phyloP scores from a whole-genome alignment of 2,113 vertebrate genomes.

The Sinocyclocheilus grahami region DNA sequence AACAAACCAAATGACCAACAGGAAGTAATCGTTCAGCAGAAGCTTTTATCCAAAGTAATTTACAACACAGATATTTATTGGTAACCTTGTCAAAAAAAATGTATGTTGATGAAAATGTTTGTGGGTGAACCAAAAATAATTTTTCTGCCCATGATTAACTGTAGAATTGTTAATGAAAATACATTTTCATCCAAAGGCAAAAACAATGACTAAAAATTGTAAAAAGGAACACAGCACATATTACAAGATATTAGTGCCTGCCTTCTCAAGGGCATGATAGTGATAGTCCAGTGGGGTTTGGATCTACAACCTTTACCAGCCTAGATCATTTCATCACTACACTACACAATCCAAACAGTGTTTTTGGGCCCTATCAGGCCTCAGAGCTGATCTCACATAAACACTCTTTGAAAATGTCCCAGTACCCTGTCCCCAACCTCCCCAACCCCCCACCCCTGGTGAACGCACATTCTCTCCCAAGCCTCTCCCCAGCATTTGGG shows the following conservation, averaged over 20 bases:
- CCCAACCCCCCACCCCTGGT: constrained; percentile 53
- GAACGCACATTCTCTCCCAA: constrained; percentile 78
- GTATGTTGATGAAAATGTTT: neutral
- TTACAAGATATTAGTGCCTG: no score
- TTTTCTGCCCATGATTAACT: neutral
- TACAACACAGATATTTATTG: neutral
- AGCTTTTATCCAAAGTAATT: neutral
- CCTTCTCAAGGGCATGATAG: no score
- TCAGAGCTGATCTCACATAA: no score
- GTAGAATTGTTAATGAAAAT: no score
- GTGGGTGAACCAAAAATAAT: neutral
- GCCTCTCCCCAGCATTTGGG: constrained; percentile 55
- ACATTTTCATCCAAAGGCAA: neutral
- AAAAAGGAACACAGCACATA: neutral
- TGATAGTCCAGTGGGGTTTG: no score
- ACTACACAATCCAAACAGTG: no score
- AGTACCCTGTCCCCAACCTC: constrained; percentile 68
- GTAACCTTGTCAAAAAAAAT: neutral
- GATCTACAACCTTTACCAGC: no score
- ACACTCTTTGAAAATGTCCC: constrained; percentile 73
- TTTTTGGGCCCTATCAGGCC: no score
- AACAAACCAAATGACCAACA: neutral
- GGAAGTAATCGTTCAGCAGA: neutral
- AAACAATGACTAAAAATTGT: neutral
- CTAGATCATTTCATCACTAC: no score